Base-by-base conservation (phyloP, 2,113 vertebrate genomes). In the Ictalurus furcatus region DNA sequence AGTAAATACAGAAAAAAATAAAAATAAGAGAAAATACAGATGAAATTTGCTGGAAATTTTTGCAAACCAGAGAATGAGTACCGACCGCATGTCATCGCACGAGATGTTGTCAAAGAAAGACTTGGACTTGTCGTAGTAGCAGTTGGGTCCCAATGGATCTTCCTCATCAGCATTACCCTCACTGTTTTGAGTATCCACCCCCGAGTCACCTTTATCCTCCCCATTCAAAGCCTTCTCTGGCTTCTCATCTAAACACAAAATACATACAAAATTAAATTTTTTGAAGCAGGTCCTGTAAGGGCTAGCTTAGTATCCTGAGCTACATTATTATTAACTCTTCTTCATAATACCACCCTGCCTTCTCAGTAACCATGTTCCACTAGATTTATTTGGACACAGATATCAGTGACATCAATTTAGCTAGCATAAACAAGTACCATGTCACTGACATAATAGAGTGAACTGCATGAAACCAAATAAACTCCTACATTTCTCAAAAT, bases 31-130 rank as follows among this genome's bases (percentile, higher is more conserved):
- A 71, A 17, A 34, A 6, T 71, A 71, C 30, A 37, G 16, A 71
- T 78, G 40, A 80, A 80, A 23, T 13, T 34, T 59, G 28, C 3
- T 30, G 30, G 28, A 30, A 2, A 30, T 25, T 59, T 23, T 58
- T 30, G 7, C 56, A 83, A 19, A 1, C 13, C 48, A 30, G n/a
- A 37, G 63, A 79, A 56, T 0, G 4, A 56, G 23, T 12, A 79
- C 71, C 16, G 71, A 99, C 98, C 97, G 97, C 71, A 95, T 94
- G 88, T 97, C 97, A 90, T 99, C 97, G 94, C 97, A 98, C 85
- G 98, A 99, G 94, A 99, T 97, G 93, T 99, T 99, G 93, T 99
- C 98, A 87, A 99, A 99, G 95, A 99, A 99, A 85, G 98, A 99
- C 94, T 99, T 99, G 91, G 98, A 96, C 96, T 98, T 99, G 95